Evolutionary conservation across 2,888 invertebrate species (phyloP), one percentile per base, ranked within the genome.

Genomic region (Lissocephala sabroskyi): DNA sequence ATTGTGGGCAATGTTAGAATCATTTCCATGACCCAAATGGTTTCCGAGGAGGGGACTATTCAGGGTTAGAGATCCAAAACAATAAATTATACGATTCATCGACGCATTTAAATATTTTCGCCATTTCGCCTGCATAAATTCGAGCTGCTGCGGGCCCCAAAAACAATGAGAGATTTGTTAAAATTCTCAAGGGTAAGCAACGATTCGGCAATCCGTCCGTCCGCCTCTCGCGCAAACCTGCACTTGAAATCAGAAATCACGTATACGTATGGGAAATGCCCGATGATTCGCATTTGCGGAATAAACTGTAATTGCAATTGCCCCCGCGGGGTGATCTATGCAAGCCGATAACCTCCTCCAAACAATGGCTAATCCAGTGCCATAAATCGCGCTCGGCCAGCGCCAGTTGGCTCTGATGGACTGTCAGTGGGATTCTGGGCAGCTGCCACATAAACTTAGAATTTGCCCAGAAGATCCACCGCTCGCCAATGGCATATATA

Each of bases 371-470:
- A 66, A 71, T 74, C 68, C 75, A 75, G 62, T 53, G 74, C 58
- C 75, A 75, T 81, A 80, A 80, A 80, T 80, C 64, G 68, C 47
- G 37, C 49, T 45, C 63, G 75, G 68, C 75, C 60, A 60, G 62
- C 74, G 68, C 61, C 50, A 59, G 57, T 13, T 46, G 47, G 16
- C 13, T 48, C 42, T 28, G 16, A 50, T 50, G 41, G 40, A 45
- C 41, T 51, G 49, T 51, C 51, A 56, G 45, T 49, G 14, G 14
- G n/a, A 32, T 23, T 23, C 49, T 52, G 52, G 51, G 41, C 63
- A 70, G 59, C 79, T 80, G 79, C 62, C 74, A 49, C 48, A 65
- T 67, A 62, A 60, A 82, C 83, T 79, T 83, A 81, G 82, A 82
- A 82, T 76, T 70, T 46, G 52, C 59, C 74, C 65, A 81, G 75